Conservation (phyloP, 2,113 vertebrate species). For the Lonchura striata region DNA sequence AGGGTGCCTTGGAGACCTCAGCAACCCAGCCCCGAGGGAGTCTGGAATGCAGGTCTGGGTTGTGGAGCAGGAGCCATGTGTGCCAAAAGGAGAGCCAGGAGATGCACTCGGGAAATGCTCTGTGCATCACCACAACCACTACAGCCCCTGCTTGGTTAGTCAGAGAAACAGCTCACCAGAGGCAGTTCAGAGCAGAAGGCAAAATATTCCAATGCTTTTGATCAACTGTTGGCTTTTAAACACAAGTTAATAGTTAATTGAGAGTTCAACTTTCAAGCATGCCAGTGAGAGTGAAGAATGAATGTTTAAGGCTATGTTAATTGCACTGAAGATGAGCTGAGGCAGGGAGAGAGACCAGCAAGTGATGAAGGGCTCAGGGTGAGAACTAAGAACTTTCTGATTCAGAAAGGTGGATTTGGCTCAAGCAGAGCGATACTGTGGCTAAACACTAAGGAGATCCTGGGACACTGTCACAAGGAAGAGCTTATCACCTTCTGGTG, state of each 20-base stretch:
- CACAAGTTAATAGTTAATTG: neutral
- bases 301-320: neutral
- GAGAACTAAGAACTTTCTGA: neutral
- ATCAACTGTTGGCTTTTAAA: neutral
- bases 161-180: neutral
- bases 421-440: neutral
- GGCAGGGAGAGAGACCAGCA: neutral
- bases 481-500: neutral
- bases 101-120: neutral
- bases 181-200: neutral
- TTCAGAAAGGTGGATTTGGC: neutral
- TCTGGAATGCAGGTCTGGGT: neutral
- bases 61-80: neutral
- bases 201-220: neutral
- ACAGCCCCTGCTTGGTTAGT: neutral
- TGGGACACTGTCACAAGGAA: neutral
- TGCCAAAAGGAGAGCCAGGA: neutral
- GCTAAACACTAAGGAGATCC: neutral
- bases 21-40: neutral
- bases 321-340: neutral
- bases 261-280: neutral
- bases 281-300: neutral
- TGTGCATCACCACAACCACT: neutral
- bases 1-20: neutral
- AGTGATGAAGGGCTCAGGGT: neutral